These are phyloP conservation scores for Philantomba maxwellii DNA, from an alignment of 2,113 vertebrate species.

Conservation along the genomic window DNA sequence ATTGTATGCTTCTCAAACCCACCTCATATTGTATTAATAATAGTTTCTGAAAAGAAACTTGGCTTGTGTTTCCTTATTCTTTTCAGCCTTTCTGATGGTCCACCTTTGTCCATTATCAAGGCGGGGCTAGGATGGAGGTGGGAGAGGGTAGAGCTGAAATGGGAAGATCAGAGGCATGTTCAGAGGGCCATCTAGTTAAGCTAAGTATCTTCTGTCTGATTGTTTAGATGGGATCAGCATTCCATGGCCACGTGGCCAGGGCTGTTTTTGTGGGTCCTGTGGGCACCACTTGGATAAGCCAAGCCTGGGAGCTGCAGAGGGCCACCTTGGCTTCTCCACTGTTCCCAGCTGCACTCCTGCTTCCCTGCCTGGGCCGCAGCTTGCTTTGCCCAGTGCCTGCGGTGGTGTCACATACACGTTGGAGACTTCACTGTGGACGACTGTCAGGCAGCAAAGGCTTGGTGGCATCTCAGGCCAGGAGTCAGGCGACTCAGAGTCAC, in stretches of 20 bases:
- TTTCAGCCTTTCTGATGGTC: neutral
- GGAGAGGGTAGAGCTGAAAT: neutral
- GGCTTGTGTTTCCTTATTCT: neutral
- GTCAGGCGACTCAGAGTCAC: neutral
- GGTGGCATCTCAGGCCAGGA: neutral
- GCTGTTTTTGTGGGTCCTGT: neutral
- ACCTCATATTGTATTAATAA: neutral
- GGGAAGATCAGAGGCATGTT: neutral
- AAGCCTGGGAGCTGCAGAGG: neutral
- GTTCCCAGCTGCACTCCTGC: neutral
- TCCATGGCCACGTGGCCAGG: too few species aligned
- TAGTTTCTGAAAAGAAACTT: neutral
- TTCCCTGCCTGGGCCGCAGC: neutral
- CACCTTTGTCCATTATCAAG: neutral
- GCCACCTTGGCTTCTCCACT: fast-evolving
- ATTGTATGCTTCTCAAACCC: neutral
- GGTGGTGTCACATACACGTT: fast-evolving
- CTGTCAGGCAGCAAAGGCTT: neutral
- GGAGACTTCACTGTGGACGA: too few species aligned
- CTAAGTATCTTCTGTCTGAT: neutral
- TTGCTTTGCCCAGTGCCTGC: neutral
- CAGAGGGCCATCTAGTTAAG: neutral
- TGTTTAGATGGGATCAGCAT: neutral
- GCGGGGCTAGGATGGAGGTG: fast-evolving
- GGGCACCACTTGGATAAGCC: neutral